These are phyloP conservation scores for Octomys mimax DNA, from an alignment of 2,797 vertebrate species.

Conservation along the genomic window DNA sequence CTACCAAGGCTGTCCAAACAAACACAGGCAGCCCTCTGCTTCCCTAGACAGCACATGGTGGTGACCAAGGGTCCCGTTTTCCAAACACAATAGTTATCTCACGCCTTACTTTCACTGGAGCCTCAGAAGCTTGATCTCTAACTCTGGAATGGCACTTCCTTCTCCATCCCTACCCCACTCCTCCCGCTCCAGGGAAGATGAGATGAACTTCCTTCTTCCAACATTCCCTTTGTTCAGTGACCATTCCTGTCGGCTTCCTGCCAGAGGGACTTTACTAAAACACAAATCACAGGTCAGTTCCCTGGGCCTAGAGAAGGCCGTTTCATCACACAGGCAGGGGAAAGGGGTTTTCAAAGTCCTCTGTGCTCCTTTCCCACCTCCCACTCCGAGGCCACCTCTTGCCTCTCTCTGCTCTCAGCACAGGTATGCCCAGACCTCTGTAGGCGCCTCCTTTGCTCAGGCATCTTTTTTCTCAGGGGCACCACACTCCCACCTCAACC, in stretches of 20 bases:
- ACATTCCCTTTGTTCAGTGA: slow-evolving; percentile 57
- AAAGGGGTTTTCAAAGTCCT: neutral
- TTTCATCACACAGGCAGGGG: neutral
- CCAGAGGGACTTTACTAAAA: neutral
- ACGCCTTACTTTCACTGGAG: neutral
- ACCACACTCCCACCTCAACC: neutral
- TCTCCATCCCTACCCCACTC: neutral
- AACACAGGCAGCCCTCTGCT: neutral
- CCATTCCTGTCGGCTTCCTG: slow-evolving; percentile 60
- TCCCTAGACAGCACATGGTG: neutral
- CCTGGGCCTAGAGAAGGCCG: neutral
- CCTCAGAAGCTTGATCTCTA: neutral
- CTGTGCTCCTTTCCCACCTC: neutral
- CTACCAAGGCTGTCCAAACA: neutral
- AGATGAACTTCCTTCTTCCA: slow-evolving; percentile 70
- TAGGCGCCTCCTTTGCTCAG: neutral
- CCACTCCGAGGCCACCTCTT: no score
- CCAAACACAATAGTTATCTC: neutral
- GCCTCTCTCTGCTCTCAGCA: neutral
- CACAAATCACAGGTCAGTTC: neutral
- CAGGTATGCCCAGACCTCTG: neutral
- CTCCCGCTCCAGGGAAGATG: slow-evolving; percentile 45
- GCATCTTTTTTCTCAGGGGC: neutral
- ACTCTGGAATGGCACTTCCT: slow-evolving; percentile 13
- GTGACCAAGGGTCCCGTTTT: neutral